Evolutionary conservation across 53 echinoderm and acorn worm species (phyloP), one percentile per base, ranked within the genome.

Genomic region (Paracentrotus lividus): DNA sequence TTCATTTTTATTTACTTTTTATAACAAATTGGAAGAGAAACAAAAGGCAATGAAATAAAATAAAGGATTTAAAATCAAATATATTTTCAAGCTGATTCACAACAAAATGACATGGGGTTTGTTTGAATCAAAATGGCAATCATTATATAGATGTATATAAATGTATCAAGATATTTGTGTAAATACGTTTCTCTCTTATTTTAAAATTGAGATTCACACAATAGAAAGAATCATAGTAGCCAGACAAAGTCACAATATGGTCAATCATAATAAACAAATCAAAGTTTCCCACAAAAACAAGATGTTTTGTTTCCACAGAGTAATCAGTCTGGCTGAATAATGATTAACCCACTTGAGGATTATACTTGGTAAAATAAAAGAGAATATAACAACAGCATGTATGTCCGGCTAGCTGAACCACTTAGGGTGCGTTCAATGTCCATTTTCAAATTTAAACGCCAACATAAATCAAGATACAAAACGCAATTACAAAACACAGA

Each of bases 341-440:
- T 81, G 47, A 81, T 81, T 81, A 81, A 81, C 81, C 47, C 26
- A 7, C n/a, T 81, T 47, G 40, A 42, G 21, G 76, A 42, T 40
- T 76, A 7, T 20, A 12, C 81, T 49, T 23, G 49, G 12, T 47
- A 81, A n/a, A 45, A 72, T 67, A 72, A 40, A 61, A 72, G 36
- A 81, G 44, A 81, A 81, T 47, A 10, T 47, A 81, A 44, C 81
- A 81, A 44, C 47, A 81, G 9, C 40, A 81, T 26, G 44, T 47
- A 81, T 12, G n/a, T n/a, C 12, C 47, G 49, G 81, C 81, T 81
- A 47, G 21, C 47, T 44, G 23, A 47, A 26, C 64, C 64, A 64
- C 76, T 76, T 76, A n/a, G n/a, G n/a, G n/a, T n/a, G n/a, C n/a
- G n/a, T n/a, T n/a, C n/a, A n/a, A n/a, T n/a, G n/a, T n/a, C n/a